Percentiles rank a stretch among this genome's conserved stretches.
These are phyloP conservation scores for Chesias legatella DNA, from an alignment of 2,888 invertebrate species.

Conservation along the genomic window DNA sequence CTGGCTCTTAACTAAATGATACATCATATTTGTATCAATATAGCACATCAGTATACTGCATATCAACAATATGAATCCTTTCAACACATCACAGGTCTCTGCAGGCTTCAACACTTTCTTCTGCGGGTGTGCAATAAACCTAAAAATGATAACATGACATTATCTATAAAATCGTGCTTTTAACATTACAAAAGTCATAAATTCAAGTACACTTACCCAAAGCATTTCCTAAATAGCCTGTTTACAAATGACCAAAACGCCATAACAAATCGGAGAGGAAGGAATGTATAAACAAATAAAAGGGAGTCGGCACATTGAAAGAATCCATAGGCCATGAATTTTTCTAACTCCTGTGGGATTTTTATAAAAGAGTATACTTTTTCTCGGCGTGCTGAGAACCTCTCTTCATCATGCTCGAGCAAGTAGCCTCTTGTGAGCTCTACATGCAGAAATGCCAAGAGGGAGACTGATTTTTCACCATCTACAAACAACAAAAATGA, in stretches of 20 bases:
- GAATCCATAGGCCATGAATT: slow-evolving; percentile 96
- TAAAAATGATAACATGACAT: slow-evolving; percentile 36
- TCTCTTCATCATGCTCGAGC: slow-evolving; percentile 96
- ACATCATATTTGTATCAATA: slow-evolving; percentile 98
- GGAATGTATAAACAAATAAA: slow-evolving; percentile 97
- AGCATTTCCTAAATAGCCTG: slow-evolving; percentile 86
- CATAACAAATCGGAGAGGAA: slow-evolving; percentile 94
- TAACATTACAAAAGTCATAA: neutral
- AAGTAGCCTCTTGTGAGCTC: slow-evolving; percentile 96
- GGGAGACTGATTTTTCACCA: slow-evolving; percentile 63
- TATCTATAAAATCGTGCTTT: too few species aligned
- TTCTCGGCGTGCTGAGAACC: slow-evolving; percentile 95
- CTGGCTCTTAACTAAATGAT: slow-evolving; percentile 98
- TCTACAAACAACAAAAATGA: slow-evolving; percentile 50
- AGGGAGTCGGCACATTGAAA: slow-evolving; percentile 98
- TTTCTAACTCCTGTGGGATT: slow-evolving; percentile 95
- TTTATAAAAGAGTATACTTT: slow-evolving; percentile 98
- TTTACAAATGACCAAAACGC: slow-evolving; percentile 90
- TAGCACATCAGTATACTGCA: slow-evolving; percentile 92
- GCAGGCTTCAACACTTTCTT: slow-evolving; percentile 88
- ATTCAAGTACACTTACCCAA: slow-evolving; percentile 78
- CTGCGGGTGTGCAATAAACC: slow-evolving; percentile 52
- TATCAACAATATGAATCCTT: slow-evolving; percentile 92
- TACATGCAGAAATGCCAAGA: slow-evolving; percentile 87
- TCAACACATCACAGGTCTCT: slow-evolving; percentile 97